Percentiles rank a stretch among this genome's conserved stretches.
Evolutionary conservation across 1,140 invertebrate species (phyloP).

Genomic region (Idris sp.): DNA sequence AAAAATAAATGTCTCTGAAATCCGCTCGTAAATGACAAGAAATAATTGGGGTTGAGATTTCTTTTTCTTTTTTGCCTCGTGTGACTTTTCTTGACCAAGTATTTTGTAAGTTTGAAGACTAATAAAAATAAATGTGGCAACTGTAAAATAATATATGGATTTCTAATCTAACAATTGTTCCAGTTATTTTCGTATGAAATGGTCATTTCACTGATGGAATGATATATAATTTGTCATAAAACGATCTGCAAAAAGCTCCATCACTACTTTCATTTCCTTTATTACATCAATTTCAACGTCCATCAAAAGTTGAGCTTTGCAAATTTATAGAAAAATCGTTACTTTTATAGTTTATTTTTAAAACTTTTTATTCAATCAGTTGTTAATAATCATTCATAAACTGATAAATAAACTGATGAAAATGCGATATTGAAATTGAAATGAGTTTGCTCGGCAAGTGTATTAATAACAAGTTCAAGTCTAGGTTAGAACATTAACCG

Average conservation of each 20-base stretch:
- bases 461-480: constrained; percentile 45
- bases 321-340: too few relatives aligned
- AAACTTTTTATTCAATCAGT: too few relatives aligned
- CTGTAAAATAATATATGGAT: constrained; percentile 55
- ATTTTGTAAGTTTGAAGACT: too few relatives aligned
- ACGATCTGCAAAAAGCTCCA: constrained; percentile 40
- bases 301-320: too few relatives aligned
- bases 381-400: constrained; percentile 13
- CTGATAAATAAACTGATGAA: constrained; percentile 38
- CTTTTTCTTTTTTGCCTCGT: too few relatives aligned
- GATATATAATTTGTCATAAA: constrained; percentile 48
- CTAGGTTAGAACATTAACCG: constrained; percentile 36
- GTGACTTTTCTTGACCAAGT: constrained; percentile 29
- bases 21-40: constrained; percentile 28
- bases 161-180: constrained; percentile 37
- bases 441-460: constrained; percentile 30
- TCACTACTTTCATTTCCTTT: constrained; percentile 10
- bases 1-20: constrained; percentile 19
- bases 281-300: not conserved
- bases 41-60: constrained; percentile 49
- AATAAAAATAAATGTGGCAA: too few relatives aligned
- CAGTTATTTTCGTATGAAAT: constrained; percentile 40
- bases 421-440: constrained; percentile 22
- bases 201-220: constrained; percentile 40
- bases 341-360: too few relatives aligned